phyloP scores from a whole-genome alignment of 1,140 invertebrate species.

The Zaprionus tsacasi region DNA sequence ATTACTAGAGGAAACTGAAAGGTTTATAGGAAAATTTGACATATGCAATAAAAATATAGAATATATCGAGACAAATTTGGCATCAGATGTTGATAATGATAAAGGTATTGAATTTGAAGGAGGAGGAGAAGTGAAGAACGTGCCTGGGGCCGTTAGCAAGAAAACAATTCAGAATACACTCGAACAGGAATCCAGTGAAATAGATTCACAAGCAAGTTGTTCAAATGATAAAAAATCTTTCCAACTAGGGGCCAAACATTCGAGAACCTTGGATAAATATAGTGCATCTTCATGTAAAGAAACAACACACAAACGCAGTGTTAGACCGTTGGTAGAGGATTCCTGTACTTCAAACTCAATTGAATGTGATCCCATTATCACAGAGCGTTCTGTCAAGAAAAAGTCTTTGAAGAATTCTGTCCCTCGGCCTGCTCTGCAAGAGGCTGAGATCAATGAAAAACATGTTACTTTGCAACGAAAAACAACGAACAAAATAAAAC shows the following conservation, averaged over 20 bases:
- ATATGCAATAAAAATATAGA: slow-evolving; percentile 25
- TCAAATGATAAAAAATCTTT: neutral
- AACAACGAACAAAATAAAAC: neutral
- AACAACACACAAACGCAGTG: neutral
- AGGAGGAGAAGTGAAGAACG: neutral
- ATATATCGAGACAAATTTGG: neutral
- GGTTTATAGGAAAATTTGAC: slow-evolving; percentile 23
- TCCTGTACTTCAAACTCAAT: neutral
- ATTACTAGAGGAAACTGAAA: slow-evolving; percentile 50
- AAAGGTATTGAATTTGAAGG: neutral
- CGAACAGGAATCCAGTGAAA: neutral
- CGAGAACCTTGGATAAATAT: neutral
- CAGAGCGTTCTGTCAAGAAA: neutral
- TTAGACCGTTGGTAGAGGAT: neutral
- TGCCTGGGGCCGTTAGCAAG: neutral
- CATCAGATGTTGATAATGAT: slow-evolving; percentile 2
- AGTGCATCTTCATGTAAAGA: neutral
- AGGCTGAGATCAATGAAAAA: neutral
- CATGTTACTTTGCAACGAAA: too few relatives aligned
- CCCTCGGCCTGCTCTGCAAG: neutral
- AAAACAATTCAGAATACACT: neutral
- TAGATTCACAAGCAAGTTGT: neutral
- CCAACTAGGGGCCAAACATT: neutral
- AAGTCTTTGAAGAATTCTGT: neutral
- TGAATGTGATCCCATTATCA: neutral